Base-by-base conservation (phyloP, 2,888 invertebrate species). In the Autographa gamma region DNA sequence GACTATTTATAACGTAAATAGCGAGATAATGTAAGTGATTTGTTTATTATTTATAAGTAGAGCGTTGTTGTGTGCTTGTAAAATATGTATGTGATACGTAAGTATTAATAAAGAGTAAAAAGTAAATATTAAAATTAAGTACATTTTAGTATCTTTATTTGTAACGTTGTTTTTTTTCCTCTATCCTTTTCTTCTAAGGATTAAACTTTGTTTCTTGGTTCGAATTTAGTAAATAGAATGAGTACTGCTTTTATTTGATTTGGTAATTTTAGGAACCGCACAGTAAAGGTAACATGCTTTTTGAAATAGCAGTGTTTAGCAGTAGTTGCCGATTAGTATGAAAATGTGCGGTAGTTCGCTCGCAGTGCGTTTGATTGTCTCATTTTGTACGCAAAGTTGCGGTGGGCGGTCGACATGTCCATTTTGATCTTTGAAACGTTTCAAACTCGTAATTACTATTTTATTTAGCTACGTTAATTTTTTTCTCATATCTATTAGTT, bases 301-400 rank as follows among this genome's bases (percentile, higher is more conserved):
- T 67, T 76, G 31, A 60, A 77, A 76, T 67, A 60, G 67, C 62
- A 71, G 81, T 77, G 67, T 71, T 77, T 76, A 77, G 63, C 56
- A 43, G 71, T 59, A 76, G 65, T 68, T 71, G 48, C 32, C 58
- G 59, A 67, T 71, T 66, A 68, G 72, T 52, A 71, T 77, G 77
- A 77, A 71, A 80, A 80, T 77, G 77, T 71, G 72, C 68, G 68
- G 81, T 66, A 48, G 34, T 61, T 18, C 43, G 48, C 70, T 48
- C 68, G 64, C 65, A 43, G 67, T 38, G 25, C 77, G 65, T 68
- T 77, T 76, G 77, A 68, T 65, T 71, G 60, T 63, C 80, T 52
- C 65, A 77, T 76, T 77, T 80, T 77, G 77, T 78, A 78, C 77
- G 81, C 81, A 78, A 78, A 78, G 81, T 77, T 78, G 77, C 38